Conservation (phyloP, 2,888 invertebrate genomes). For the Mamestra brassicae region DNA sequence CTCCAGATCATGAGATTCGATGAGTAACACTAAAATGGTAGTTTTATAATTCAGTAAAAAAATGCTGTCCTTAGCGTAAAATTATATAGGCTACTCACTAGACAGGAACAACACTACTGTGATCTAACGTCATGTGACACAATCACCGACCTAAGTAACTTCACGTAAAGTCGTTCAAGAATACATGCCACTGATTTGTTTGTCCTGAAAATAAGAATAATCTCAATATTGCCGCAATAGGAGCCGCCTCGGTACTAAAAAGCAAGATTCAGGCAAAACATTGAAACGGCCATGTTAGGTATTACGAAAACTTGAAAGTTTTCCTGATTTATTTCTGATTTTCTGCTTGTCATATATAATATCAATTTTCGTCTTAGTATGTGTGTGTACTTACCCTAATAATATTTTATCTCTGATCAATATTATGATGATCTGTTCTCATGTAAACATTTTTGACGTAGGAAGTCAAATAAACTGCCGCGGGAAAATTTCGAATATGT, state of each 20-base stretch:
- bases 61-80: not conserved
- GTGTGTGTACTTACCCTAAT: constrained; percentile 6
- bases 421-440: not conserved
- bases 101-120: not conserved
- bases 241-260: not conserved
- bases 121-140: not conserved
- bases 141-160: not conserved
- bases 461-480: not conserved
- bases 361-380: not conserved
- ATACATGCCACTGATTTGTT: not conserved
- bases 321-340: not conserved
- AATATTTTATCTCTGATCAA: not conserved
- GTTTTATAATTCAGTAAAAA: not conserved
- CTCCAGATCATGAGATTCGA: too few relatives aligned
- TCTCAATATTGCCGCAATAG: not conserved
- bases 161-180: not conserved
- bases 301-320: not conserved
- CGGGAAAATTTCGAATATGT: not conserved
- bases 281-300: not conserved
- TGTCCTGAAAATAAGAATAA: not conserved
- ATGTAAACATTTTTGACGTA: not conserved
- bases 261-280: not conserved
- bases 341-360: not conserved
- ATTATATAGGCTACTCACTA: not conserved
- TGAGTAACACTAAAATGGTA: not conserved